Percentiles rank a stretch among this genome's conserved stretches.
phyloP scores from a whole-genome alignment of 2,888 invertebrate species.

The Parnassius mnemosyne region DNA sequence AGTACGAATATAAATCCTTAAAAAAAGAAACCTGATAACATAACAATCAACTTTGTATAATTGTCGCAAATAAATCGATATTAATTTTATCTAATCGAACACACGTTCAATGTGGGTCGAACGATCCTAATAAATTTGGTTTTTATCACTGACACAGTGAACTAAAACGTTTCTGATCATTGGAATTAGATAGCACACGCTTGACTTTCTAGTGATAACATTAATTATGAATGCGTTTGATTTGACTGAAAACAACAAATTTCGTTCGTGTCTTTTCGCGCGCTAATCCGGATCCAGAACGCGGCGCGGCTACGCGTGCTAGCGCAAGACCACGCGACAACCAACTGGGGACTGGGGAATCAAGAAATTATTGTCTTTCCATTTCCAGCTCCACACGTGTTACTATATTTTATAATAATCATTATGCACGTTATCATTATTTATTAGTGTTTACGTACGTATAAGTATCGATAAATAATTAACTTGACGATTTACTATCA shows the following conservation, averaged over 20 bases:
- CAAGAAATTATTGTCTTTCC: background rate
- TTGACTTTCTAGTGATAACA: background rate
- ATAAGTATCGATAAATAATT: too few relatives aligned
- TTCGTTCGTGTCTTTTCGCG: too few relatives aligned
- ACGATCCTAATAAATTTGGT: conserved; percentile 27
- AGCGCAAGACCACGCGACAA: background rate
- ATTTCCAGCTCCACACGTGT: background rate
- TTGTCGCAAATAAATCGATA: conserved; percentile 31
- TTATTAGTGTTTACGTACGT: background rate
- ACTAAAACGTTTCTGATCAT: background rate
- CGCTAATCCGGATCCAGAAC: background rate
- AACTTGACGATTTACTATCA: too few relatives aligned
- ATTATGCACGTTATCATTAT: background rate
- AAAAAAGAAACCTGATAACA: too few relatives aligned
- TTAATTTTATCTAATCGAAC: conserved; percentile 33
- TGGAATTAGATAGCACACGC: background rate
- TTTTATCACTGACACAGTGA: conserved; percentile 28
- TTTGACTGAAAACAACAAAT: too few relatives aligned
- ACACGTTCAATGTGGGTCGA: conserved; percentile 18
- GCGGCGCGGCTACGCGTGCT: background rate
- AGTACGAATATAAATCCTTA: too few relatives aligned
- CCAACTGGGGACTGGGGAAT: background rate
- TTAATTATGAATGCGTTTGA: too few relatives aligned
- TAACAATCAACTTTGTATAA: background rate
- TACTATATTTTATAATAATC: background rate